Conservation (phyloP, 2,113 vertebrate species). For the Dipodomys stephensi region DNA sequence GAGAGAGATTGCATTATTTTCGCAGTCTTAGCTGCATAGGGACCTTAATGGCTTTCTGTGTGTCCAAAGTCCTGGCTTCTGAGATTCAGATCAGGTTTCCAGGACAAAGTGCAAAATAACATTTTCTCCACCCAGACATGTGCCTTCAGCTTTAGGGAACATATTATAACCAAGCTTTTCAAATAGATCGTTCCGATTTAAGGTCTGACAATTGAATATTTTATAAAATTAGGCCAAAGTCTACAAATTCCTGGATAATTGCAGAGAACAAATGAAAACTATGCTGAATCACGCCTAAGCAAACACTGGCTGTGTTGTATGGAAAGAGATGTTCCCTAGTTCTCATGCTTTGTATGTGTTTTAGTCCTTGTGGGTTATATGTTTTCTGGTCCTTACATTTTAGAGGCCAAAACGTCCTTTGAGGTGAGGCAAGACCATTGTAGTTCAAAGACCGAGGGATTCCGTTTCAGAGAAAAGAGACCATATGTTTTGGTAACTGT, state of each 20-base stretch:
- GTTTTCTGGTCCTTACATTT: not conserved
- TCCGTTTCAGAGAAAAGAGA: not conserved
- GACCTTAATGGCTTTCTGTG: not conserved
- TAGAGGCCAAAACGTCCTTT: conserved; percentile 17
- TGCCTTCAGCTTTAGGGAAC: conserved; percentile 17
- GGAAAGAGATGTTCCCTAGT: not conserved
- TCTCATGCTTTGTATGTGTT: not conserved
- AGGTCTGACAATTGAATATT: not conserved
- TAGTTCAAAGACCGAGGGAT: not conserved
- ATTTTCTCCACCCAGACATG: not conserved
- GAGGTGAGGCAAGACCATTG: not conserved
- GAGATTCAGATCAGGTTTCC: conserved; percentile 20
- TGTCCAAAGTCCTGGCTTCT: not conserved
- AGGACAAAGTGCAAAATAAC: conserved; percentile 12
- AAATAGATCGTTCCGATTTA: not conserved
- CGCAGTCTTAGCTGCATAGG: not conserved
- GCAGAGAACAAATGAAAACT: conserved; percentile 39
- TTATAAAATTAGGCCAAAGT: conserved; percentile 10
- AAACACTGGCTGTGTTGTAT: not conserved
- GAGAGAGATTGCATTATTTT: not conserved
- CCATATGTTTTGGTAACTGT: not conserved
- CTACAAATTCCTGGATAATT: not conserved
- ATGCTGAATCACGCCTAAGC: not conserved
- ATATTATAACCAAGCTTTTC: not conserved
- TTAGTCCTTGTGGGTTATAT: not conserved